Base-by-base conservation (phyloP, 2,113 vertebrate genomes). In the Hassar affinis region DNA sequence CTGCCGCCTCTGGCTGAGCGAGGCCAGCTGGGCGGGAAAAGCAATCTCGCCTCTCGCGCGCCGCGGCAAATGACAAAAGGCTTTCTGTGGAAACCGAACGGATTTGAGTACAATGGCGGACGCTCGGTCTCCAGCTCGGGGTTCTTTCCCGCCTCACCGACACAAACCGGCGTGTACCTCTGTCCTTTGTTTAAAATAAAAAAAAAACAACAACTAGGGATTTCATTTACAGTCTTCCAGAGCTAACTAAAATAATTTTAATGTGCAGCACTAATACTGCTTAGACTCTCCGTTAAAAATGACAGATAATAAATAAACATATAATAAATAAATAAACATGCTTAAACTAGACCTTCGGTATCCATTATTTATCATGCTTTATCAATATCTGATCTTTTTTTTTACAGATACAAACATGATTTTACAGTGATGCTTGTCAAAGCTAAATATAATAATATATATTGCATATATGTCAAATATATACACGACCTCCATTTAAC, bases 1-100 rank as follows among this genome's bases (percentile, higher is more conserved):
- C 89, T 86, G 88, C 94, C 94, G 93, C 90, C 92, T 82, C 87
- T 89, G 90, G 92, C 90, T 85, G 77, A 88, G 27, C 85, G 80
- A 84, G 85, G 52, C 89, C 88, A 83, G 91, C 88, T 79, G 82
- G 78, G 86, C 81, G 79, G 62, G 78, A 72, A 4, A 69, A 80
- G 76, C 66, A 76, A 68, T 78, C 45, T 69, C 61, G 79, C 80
- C 78, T 86, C 54, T 78, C 82, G 78, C 33, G 69, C 59, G 68
- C 84, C 52, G 74, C 83, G 35, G 84, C 77, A 68, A 33, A 54
- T 83, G 86, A 86, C 89, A 90, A 91, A 92, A 91, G 69, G 83
- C 88, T 27, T 88, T 81, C 90, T 90, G 89, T 90, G 90, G 89
- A 86, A 91, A 90, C 54, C 62, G 15, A 85, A 86, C 72, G 82